Evolutionary conservation across 1,140 invertebrate species (phyloP).

Genomic region (Galendromus occidentalis): DNA sequence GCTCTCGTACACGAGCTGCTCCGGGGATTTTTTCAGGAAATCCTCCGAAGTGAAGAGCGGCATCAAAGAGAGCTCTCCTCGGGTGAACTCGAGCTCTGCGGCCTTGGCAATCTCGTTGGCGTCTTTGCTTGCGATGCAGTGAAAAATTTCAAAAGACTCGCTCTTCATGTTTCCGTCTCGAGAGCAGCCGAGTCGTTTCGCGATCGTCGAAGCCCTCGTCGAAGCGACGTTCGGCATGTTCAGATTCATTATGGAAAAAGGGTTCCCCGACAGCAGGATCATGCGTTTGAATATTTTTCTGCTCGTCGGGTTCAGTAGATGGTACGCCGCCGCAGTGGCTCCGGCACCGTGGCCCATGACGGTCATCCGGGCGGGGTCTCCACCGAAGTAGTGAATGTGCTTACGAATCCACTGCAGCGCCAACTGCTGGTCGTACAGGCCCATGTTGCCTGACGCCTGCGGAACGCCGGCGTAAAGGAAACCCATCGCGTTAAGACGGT

Average conservation of each 20-base stretch:
- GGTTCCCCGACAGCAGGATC: conserved; percentile 24
- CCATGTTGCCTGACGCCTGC: conserved; percentile 29
- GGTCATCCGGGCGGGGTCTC: conserved; percentile 30
- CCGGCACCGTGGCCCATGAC: conserved; percentile 34
- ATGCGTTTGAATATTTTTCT: conserved; percentile 22
- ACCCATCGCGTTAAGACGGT: conserved; percentile 79
- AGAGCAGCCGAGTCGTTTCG: conserved; percentile 2
- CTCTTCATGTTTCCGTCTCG: neutral
- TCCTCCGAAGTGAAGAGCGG: neutral
- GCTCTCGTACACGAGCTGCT: neutral
- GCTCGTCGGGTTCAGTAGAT: conserved; percentile 25
- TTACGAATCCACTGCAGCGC: conserved; percentile 31
- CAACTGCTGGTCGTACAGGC: conserved; percentile 30
- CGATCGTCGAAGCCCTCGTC: neutral
- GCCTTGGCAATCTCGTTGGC: neutral
- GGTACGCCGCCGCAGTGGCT: conserved; percentile 23
- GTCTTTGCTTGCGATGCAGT: neutral
- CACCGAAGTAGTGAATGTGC: conserved; percentile 30
- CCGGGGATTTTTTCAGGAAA: neutral
- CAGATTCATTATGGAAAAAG: neutral
- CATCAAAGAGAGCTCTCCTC: neutral
- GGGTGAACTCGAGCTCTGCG: neutral
- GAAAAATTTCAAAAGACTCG: neutral
- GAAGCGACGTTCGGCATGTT: neutral
- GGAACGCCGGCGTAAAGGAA: conserved; percentile 19